These are phyloP conservation scores for Thera obeliscata DNA, from an alignment of 2,888 invertebrate species.

Conservation along the genomic window DNA sequence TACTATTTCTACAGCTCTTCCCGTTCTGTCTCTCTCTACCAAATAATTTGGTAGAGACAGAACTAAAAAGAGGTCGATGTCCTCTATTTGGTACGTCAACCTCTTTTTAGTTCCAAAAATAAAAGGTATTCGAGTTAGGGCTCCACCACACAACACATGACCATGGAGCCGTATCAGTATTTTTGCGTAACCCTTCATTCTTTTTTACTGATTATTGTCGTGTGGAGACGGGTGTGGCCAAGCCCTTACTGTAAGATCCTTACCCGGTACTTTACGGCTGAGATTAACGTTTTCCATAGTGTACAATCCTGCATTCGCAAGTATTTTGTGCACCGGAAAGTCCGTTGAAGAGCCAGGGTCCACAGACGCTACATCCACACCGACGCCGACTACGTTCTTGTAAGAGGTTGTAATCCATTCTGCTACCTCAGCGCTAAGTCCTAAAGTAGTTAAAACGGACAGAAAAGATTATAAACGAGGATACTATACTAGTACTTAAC, in stretches of 20 bases:
- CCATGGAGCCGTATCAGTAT: neutral
- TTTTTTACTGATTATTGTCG: too few relatives aligned
- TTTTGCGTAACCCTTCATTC: neutral
- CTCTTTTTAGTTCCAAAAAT: too few relatives aligned
- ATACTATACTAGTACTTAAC: too few relatives aligned
- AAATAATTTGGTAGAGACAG: too few relatives aligned
- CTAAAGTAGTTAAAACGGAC: conserved; percentile 53
- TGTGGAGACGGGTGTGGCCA: too few relatives aligned
- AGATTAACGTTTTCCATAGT: conserved; percentile 87
- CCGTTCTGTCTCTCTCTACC: too few relatives aligned
- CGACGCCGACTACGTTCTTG: conserved; percentile 86
- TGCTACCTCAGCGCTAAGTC: conserved; percentile 84
- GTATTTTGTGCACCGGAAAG: conserved; percentile 59
- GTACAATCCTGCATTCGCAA: conserved; percentile 79
- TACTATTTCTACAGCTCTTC: too few relatives aligned
- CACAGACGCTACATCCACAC: conserved; percentile 87
- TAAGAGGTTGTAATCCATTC: conserved; percentile 83
- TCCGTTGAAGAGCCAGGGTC: conserved; percentile 80
- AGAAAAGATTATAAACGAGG: too few relatives aligned
- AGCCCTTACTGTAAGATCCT: conserved; percentile 20
- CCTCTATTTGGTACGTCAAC: too few relatives aligned
- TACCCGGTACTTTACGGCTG: conserved; percentile 70
- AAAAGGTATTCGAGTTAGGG: too few relatives aligned
- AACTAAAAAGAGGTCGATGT: too few relatives aligned
- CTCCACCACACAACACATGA: too few relatives aligned